Conservation (phyloP, 2,797 vertebrate genomes). For the Malacoctenus gilli region DNA sequence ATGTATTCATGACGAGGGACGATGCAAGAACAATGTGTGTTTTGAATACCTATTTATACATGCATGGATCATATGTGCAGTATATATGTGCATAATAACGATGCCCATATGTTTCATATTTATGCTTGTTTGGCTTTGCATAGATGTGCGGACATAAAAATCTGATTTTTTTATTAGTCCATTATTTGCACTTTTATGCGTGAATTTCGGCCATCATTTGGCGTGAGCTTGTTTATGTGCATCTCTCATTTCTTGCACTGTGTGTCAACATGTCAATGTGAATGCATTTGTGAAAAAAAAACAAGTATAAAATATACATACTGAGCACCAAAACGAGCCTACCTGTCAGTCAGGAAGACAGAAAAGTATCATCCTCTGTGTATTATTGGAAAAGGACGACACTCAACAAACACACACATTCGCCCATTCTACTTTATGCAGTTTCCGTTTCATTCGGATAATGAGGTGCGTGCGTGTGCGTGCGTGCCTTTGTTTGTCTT, state of each 20-base stretch:
- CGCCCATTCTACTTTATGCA: constrained; percentile 15
- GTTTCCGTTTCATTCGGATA: constrained; percentile 20
- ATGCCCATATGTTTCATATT: neutral
- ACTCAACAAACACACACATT: neutral
- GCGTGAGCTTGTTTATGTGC: constrained; percentile 7
- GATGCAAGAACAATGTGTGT: neutral
- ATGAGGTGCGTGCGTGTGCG: neutral
- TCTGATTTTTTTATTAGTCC: neutral
- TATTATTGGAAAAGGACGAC: constrained; percentile 35
- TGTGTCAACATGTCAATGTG: constrained; percentile 4
- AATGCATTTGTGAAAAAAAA: constrained; percentile 12
- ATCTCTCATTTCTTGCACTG: constrained; percentile 8
- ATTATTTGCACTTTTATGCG: constrained; percentile 13
- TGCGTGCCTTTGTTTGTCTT: constrained; percentile 32
- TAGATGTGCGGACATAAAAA: neutral
- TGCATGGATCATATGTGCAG: no score
- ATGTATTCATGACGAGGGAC: neutral
- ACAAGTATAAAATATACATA: constrained; percentile 10
- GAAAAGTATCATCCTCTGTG: constrained; percentile 56
- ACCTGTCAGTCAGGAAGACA: no score
- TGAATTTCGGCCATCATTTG: constrained; percentile 20
- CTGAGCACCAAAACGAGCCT: no score
- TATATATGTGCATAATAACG: no score
- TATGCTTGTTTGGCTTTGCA: neutral
- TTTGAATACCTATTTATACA: no score